Evolutionary conservation across 2,888 invertebrate species (phyloP), one percentile per base, ranked within the genome.

Genomic region (Heterodera filipjevi): DNA sequence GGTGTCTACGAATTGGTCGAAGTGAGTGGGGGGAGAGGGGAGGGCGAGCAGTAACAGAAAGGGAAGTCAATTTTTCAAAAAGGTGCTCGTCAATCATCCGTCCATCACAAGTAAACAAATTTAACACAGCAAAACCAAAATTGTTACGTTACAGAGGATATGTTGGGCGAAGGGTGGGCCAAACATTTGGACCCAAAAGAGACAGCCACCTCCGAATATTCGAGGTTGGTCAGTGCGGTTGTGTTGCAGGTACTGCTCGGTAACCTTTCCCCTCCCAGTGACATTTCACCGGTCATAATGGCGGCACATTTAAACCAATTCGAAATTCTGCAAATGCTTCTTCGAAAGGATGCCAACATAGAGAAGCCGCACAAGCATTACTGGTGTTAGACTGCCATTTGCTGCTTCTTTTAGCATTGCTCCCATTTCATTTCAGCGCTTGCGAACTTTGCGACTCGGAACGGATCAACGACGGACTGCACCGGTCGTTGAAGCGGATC

Each of bases 1-100:
- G 92, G 91, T 19, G 91, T 91, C 27, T 91, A 90, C 84, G 87
- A 90, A 81, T 91, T 92, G 76, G 92, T 92, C 19, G 92, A 92
- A 85, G 71, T 71, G 71, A 35, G 68, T 35, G 35, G 68, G 68
- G 27, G 66, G 66, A 14, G 8, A 33, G 3, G 30, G n/a, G 10
- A 32, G 33, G 33, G 27, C 14, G 16, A 32, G 64, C 22, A 8
- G 22, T n/a, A 27, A 66, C 27, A 27, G 27, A 27, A 19, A 3
- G 68, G 32, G 2, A 6, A 33, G 33, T 5, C 32, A 35, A n/a
- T 14, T 33, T 8, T 22, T 1, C 35, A 35, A 39, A 10, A 27
- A 59, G 59, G 91, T 92, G 90, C 89, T 92, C 71, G 91, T 92
- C 76, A 91, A 92, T 82, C 92, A 92, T 82, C 86, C 91, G 90